Conservation (phyloP, 2,888 invertebrate genomes). For the Phania funesta region DNA sequence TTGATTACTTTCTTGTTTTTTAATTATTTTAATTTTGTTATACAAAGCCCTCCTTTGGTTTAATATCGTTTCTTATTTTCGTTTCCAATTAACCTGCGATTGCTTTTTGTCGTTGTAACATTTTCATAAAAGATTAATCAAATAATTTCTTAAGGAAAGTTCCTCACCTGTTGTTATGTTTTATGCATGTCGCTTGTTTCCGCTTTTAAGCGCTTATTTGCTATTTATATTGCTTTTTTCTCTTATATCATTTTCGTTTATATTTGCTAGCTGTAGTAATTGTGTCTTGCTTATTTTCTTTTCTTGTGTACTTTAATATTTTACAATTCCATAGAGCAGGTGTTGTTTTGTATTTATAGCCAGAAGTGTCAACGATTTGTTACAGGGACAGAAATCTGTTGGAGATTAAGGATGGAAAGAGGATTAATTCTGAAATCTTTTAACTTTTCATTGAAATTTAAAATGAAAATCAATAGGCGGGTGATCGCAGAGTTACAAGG, state of each 20-base stretch:
- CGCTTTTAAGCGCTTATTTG: constrained; percentile 50
- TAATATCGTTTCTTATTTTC: constrained; percentile 17
- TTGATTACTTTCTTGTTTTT: background rate
- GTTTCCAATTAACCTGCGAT: constrained; percentile 59
- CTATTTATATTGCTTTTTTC: constrained; percentile 51
- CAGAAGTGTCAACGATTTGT: constrained; percentile 63
- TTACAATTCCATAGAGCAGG: constrained; percentile 62
- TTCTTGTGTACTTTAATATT: constrained; percentile 62
- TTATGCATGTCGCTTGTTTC: background rate
- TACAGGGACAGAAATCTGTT: constrained; percentile 45
- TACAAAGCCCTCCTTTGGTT: background rate
- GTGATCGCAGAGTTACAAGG: too few species aligned
- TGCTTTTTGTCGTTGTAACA: constrained; percentile 17
- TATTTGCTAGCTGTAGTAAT: constrained; percentile 8
- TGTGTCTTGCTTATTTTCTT: constrained; percentile 3
- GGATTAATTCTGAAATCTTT: too few species aligned
- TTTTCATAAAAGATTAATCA: constrained; percentile 64
- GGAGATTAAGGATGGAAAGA: background rate
- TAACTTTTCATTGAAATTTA: too few species aligned
- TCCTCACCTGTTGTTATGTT: constrained; percentile 59
- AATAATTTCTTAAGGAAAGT: constrained; percentile 62
- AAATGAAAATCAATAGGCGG: too few species aligned
- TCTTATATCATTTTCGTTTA: constrained; percentile 37
- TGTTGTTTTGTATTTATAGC: constrained; percentile 61
- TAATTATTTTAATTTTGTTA: constrained; percentile 15